phyloP scores from a whole-genome alignment of 2,888 invertebrate genomes.

The Psococerastis gibbosa region DNA sequence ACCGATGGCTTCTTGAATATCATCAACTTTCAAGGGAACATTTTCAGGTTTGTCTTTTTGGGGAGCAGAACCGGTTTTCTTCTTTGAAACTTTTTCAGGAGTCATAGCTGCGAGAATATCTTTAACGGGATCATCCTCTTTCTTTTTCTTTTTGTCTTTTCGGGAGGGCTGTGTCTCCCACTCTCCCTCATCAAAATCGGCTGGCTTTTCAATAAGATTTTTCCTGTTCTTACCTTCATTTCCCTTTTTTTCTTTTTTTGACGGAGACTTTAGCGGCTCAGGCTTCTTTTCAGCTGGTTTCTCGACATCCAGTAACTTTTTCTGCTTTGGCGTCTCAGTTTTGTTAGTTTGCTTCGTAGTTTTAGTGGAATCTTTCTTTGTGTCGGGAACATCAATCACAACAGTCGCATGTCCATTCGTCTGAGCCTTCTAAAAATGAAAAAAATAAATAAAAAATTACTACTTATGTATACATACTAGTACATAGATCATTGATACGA shows the following conservation, averaged over 20 bases:
- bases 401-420: constrained; percentile 21
- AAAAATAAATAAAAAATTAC: not conserved
- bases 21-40: not conserved
- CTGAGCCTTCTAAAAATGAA: constrained; percentile 18
- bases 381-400: constrained; percentile 17
- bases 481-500: no score
- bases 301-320: not conserved
- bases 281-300: constrained; percentile 13
- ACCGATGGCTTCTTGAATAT: not conserved
- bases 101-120: not conserved
- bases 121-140: not conserved
- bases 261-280: constrained; percentile 12
- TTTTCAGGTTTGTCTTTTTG: not conserved
- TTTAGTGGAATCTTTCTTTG: constrained; percentile 15
- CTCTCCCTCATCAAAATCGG: constrained; percentile 7
- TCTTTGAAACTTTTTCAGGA: constrained; percentile 4
- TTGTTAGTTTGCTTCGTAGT: constrained; percentile 13
- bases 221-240: constrained; percentile 18
- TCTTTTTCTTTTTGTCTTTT: constrained; percentile 4
- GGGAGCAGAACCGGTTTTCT: not conserved
- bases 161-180: not conserved
- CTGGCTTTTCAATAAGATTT: constrained; percentile 14
- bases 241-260: constrained; percentile 16
- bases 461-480: no score
- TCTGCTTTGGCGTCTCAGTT: constrained; percentile 8